Conservation (phyloP, 2,113 vertebrate species). For the Rallus limicola region DNA sequence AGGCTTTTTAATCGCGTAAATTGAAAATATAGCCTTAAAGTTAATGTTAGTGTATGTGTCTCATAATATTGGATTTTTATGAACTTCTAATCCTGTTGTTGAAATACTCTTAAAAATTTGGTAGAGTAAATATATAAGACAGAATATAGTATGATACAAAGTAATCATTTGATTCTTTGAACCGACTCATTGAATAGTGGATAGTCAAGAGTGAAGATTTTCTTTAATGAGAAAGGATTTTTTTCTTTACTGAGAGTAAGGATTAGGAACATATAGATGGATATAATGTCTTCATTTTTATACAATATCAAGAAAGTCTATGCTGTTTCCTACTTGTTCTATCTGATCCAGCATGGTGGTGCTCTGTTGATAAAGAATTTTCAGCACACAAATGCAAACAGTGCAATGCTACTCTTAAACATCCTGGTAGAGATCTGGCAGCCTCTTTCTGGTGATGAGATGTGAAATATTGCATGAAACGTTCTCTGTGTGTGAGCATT, state of each 20-base stretch:
- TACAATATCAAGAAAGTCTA: neutral
- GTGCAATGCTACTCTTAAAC: neutral
- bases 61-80: neutral
- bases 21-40: neutral
- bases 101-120: neutral
- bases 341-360: fast-evolving
- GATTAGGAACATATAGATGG: neutral
- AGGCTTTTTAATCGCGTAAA: neutral
- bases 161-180: neutral
- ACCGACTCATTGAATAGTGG: neutral
- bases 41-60: neutral
- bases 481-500: fast-evolving
- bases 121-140: neutral
- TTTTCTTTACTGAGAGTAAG: neutral
- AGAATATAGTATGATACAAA: neutral
- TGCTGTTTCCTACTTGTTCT: neutral
- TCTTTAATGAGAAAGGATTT: neutral
- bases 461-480: neutral
- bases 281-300: neutral
- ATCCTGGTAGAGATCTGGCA: neutral
- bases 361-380: neutral
- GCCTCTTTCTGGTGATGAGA: neutral
- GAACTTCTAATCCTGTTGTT: neutral
- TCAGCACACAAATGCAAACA: neutral
- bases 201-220: neutral